A percentile compares a stretch with the other conserved stretches of the same genome.
Conservation (phyloP, 2,888 invertebrate species). For the Eremobia ochroleuca region DNA sequence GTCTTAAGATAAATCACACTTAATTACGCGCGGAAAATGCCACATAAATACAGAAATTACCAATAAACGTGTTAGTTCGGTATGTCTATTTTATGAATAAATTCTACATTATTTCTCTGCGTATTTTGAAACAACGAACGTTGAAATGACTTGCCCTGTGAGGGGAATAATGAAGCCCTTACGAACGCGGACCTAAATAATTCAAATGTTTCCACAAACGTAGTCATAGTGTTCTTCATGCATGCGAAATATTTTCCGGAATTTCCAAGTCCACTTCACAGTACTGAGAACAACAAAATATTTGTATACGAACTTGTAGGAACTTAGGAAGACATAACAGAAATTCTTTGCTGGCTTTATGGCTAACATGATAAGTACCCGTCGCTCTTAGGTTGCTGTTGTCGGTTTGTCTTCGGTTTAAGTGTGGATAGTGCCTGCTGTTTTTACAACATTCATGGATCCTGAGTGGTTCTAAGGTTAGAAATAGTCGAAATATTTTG, state of each 20-base stretch:
- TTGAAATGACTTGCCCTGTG: conserved; percentile 16
- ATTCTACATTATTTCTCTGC: conserved; percentile 6
- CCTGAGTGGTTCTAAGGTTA: background rate
- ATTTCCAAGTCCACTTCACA: conserved; percentile 46
- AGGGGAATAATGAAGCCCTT: conserved; percentile 54
- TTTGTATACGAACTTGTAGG: conserved; percentile 32
- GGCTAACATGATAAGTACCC: conserved; percentile 19
- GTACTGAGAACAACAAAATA: conserved; percentile 38
- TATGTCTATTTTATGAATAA: conserved; percentile 11
- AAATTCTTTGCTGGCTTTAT: conserved; percentile 42
- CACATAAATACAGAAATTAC: conserved; percentile 16
- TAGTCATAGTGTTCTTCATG: conserved; percentile 49
- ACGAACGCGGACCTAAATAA: conserved; percentile 52
- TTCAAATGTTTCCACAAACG: conserved; percentile 53
- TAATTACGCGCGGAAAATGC: conserved; percentile 16
- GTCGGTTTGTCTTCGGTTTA: conserved; percentile 14
- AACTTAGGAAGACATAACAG: conserved; percentile 18
- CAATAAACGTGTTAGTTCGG: background rate
- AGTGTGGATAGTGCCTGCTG: background rate
- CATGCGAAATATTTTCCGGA: conserved; percentile 60
- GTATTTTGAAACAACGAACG: conserved; percentile 41
- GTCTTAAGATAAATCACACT: conserved; percentile 24
- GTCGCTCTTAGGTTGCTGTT: background rate
- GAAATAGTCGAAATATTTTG: background rate
- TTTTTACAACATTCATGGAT: background rate